Base-by-base conservation (phyloP, 2,797 vertebrate genomes). In the Poecile montanus region DNA sequence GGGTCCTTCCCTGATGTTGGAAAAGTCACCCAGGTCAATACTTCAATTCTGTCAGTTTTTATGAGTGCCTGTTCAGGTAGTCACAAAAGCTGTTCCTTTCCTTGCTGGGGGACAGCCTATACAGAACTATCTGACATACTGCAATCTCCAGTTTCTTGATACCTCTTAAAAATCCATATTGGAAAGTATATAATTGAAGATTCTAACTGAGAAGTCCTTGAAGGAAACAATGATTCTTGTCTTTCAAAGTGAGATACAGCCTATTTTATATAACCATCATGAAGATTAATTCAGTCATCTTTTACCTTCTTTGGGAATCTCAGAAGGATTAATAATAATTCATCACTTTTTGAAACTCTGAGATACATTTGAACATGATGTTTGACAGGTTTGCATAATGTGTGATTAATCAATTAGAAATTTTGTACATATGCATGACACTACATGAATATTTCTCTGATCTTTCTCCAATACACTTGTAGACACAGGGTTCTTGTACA, bases 361-460 rank as follows among this genome's bases (percentile, higher is more conserved):
- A 32, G 45, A 40, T 91, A 84, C 23, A 81, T 73, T 92, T 94
- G 81, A 90, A 92, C 94, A 93, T 10, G 29, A 50, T 78, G 29
- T 76, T 93, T 96, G 94, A 91, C 89, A 88, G 23, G 45, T 60
- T 94, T 89, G 60, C 22, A 67, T 78, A 88, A 93, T 47, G 26
- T 75, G 67, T 83, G 77, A 89, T 93, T 95, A 91, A 93, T 84
- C 83, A 91, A 92, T 96, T 94, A 92, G 87, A 92, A 92, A 78
- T 91, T 91, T 80, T 90, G 79, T 89, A 89, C 56, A 44, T 84
- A 84, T 88, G 76, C 95, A 94, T 91, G 92, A 84, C 89, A 91
- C 45, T 66, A 68, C 82, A 32, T 42, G 85, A 88, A 79, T 89
- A 91, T 91, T 94, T 63, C 82, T 96, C 89, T 95, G 89, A 96